Evolutionary conservation across 2,797 vertebrate species (phyloP), one percentile per base, ranked within the genome.

Genomic region (Phoebastria nigripes): DNA sequence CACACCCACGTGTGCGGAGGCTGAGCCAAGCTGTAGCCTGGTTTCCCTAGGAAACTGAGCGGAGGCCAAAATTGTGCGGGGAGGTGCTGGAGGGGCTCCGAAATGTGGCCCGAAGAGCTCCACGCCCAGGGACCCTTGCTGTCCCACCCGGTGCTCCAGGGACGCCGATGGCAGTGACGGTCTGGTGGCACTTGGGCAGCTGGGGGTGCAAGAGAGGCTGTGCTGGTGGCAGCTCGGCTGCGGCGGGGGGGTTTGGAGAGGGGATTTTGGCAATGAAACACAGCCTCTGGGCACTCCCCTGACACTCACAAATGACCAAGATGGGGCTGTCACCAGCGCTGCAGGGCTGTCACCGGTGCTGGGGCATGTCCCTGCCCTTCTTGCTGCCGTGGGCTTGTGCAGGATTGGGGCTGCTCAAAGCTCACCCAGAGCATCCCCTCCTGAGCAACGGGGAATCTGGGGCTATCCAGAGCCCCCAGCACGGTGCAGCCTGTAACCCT

Each of bases 31-130:
- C 92, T 52, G 88, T 82, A 80, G 88, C 67, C 80, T 63, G 67
- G 95, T 95, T 95, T 94, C 96, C 92, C 69, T 90, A 86, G 95
- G 95, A 96, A 93, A 94, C 94, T 9, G 1, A 95, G 71, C 9
- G 2, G 89, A 92, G 84, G 65, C 93, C 91, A 66, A 55, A 84
- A 26, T 72, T 41, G 2, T 46, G 15, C 19, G 3, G 35, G 33
- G 87, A 86, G 90, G 56, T 1, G 16, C 74, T 87, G 95, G 78
- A 54, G 87, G 70, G 62, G 73, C 66, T 90, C 87, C 8, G 37
- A 79, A 6, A 47, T 0, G 35, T 8, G 63, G 13, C 79, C 42
- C 7, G 3, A 33, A 31, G 1, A 7, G 54, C 74, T 62, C 51
- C 0, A 4, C 1, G 0, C 51, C 51, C 72, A 29, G 20, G 10